Evolutionary conservation across 2,113 vertebrate genomes (phyloP), one percentile per base, ranked within the genome.

Genomic region (Limnothrissa miodon): DNA sequence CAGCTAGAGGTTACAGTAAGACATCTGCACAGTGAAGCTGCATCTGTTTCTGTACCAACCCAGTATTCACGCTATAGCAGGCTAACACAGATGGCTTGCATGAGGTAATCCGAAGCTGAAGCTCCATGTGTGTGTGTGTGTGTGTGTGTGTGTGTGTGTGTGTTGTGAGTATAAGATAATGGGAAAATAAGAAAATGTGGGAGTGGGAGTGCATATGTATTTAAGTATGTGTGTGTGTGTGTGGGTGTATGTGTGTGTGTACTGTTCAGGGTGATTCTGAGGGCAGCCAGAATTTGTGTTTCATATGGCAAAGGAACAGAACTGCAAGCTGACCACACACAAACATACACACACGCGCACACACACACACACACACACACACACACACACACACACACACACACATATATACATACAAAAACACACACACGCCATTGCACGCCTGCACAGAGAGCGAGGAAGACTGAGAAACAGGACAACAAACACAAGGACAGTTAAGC

Each of bases 261-360:
- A 25, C 33, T 66, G 15, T 66, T 5, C 33, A 89, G 90, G 92
- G 91, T 93, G 90, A 91, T 23, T 13, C 81, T 74, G 90, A 89
- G 90, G 90, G 84, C 90, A 92, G 90, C 91, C 91, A 91, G 89
- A 81, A 82, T 10, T 85, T 85, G 59, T 91, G 89, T 90, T 90
- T 89, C 82, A 89, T 90, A 90, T 91, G 82, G 85, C 86, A 45
- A 81, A 90, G 84, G 0, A 84, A 93, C 89, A 89, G 88, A 87
- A 86, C 88, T 86, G 87, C 89, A 89, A 85, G 80, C 83, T 42
- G 86, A 48, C 44, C n/a, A 86, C 84, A n/a, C 88, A 82, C 15
- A 45, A 48, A n/a, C 8, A 45, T 46, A 25, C 15, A 15, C n/a
- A n/a, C n/a, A n/a, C n/a, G n/a, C n/a, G n/a, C n/a, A n/a, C n/a